Percentiles rank a stretch among this genome's conserved stretches.
phyloP scores from a whole-genome alignment of 2,888 invertebrate species.

The Capitulum mitella region DNA sequence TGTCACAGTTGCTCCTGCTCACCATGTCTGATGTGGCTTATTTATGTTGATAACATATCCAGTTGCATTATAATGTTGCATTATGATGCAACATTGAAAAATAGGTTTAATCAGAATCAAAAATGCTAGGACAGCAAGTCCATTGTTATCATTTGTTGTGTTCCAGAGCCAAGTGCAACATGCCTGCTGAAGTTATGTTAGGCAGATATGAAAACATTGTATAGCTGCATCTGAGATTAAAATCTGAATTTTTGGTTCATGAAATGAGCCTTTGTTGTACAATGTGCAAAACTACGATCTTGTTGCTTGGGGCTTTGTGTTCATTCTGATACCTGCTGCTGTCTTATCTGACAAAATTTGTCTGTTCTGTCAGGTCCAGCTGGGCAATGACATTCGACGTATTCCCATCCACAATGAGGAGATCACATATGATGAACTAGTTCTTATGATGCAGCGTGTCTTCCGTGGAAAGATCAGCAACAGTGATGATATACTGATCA shows the following conservation, averaged over 20 bases:
- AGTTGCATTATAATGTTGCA: background rate
- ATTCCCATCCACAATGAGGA: constrained; percentile 66
- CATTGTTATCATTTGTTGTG: too few species aligned
- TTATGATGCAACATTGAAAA: background rate
- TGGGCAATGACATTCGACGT: constrained; percentile 59
- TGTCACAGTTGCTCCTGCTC: background rate
- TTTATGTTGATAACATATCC: background rate
- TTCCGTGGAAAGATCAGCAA: constrained; percentile 56
- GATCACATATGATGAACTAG: constrained; percentile 60
- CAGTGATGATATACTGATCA: constrained; percentile 59
- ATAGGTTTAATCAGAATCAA: too few species aligned
- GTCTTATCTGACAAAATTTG: too few species aligned
- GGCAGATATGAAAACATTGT: too few species aligned
- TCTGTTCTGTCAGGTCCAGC: constrained; percentile 47
- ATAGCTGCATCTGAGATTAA: too few species aligned
- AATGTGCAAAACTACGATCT: background rate
- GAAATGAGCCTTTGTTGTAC: background rate
- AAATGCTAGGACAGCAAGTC: too few species aligned
- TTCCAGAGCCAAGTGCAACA: too few species aligned
- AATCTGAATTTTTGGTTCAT: too few species aligned
- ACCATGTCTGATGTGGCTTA: background rate
- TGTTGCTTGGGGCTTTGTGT: too few species aligned
- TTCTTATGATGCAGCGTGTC: constrained; percentile 61
- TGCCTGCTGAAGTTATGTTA: too few species aligned
- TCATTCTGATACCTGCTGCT: too few species aligned